Evolutionary conservation across 1,140 invertebrate species (phyloP), one percentile per base, ranked within the genome.

Genomic region (Saxidomus purpurata): DNA sequence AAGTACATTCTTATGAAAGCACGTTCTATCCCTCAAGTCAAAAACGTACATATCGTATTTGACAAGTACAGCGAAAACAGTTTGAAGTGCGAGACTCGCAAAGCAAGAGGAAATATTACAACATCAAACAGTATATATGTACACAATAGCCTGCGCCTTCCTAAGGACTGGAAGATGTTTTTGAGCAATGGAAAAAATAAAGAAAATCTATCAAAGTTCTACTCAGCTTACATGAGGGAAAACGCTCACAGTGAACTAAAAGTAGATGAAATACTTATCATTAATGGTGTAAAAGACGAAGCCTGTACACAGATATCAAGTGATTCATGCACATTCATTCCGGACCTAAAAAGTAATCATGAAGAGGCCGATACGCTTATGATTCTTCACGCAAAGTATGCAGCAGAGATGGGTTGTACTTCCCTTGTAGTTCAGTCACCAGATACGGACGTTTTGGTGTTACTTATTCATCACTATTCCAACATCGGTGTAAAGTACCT

Each of bases 101-200:
- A 36, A 11, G 40, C 22, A 17, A 43, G 80, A 47, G 59, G 13
- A 52, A 67, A 43, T n/a, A 31, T 22, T 28, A 17, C 28, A 38
- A 4, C 36, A 13, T 19, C 19, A 49, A 25, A 38, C 0, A 28
- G 2, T 0, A 69, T 40, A 3, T 43, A 52, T 76, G 17, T 76
- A 22, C 13, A 25, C 43, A 19, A 17, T 52, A 43, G 74, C 19
- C 25, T 85, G 43, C 17, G 17, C 52, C 43, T 85, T 55, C 61
- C 36, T 28, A 84, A 84, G 22, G 38, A 69, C 17, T 84, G 61
- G 40, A 84, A 84, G 17, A 13, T 8, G 19, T 84, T 84, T 83
- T 38, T 83, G 19, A 40, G 17, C 9, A 83, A 43, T 25, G 52
- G 77, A 8, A 13, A 22, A 61, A 81, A 59, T n/a, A 55, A 81